These are phyloP conservation scores for Cheilosia scutellata DNA, from an alignment of 2,888 invertebrate species.

Conservation along the genomic window DNA sequence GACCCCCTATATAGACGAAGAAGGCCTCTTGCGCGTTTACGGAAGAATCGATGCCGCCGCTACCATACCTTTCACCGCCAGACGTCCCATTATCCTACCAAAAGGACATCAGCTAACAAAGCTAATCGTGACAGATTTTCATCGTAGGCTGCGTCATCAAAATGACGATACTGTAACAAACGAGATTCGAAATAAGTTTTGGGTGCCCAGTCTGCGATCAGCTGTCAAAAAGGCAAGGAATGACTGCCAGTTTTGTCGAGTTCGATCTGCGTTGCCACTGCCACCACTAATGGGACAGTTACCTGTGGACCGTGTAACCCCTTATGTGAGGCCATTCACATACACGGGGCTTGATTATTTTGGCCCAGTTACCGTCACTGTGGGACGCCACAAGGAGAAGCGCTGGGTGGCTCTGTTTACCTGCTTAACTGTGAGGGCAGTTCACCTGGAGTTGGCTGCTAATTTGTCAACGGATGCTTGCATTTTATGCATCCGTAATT, in stretches of 20 bases:
- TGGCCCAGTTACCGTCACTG: conserved; percentile 32
- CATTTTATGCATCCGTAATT: conserved; percentile 50
- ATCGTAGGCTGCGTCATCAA: conserved; percentile 44
- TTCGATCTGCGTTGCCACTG: conserved; percentile 19
- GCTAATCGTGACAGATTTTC: conserved; percentile 26
- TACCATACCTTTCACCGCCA: conserved; percentile 46
- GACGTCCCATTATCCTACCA: conserved; percentile 49
- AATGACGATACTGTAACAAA: conserved; percentile 46
- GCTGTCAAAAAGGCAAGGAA: neutral
- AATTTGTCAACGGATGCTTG: conserved; percentile 49
- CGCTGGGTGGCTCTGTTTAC: conserved; percentile 56
- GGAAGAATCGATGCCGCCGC: conserved; percentile 53
- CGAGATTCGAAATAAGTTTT: conserved; percentile 54
- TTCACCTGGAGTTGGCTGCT: conserved; percentile 42
- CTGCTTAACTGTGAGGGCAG: conserved; percentile 48
- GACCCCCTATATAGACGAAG: conserved; percentile 43
- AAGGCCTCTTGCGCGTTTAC: conserved; percentile 22
- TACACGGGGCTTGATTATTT: conserved; percentile 61
- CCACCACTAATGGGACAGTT: conserved; percentile 58
- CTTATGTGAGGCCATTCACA: conserved; percentile 45
- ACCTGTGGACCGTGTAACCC: conserved; percentile 10
- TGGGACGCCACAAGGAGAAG: conserved; percentile 53
- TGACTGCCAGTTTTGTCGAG: conserved; percentile 17
- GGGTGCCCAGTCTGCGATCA: conserved; percentile 23
- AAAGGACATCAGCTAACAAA: conserved; percentile 14